Conservation (phyloP, 1,140 invertebrate genomes). For the Papilio machaon region DNA sequence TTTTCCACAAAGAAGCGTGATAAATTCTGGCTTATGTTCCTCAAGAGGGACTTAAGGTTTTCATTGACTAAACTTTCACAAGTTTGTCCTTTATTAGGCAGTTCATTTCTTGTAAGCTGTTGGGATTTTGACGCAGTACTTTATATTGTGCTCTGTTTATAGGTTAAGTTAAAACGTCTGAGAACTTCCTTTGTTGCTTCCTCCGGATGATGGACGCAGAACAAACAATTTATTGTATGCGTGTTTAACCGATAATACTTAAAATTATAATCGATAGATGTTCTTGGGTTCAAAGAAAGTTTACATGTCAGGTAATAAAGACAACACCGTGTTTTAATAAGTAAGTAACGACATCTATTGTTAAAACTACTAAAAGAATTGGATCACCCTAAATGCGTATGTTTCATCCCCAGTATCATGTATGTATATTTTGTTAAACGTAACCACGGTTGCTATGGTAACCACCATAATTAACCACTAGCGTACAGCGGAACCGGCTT, state of each 20-base stretch:
- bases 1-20: constrained; percentile 2
- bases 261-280: no score
- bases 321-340: not conserved
- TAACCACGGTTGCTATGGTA: not conserved
- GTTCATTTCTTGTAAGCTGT: constrained; percentile 14
- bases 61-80: constrained; percentile 15
- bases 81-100: constrained; percentile 6
- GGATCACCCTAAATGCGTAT: not conserved
- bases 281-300: no score
- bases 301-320: not conserved
- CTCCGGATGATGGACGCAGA: not conserved
- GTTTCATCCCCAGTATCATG: not conserved
- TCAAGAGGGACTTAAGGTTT: constrained; percentile 20
- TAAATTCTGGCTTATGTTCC: constrained; percentile 21
- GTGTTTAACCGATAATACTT: no score
- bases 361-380: not conserved
- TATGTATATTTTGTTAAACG: not conserved
- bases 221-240: not conserved
- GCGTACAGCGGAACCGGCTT: not conserved
- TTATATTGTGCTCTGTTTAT: constrained; percentile 15
- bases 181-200: not conserved
- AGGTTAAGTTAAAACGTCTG: not conserved
- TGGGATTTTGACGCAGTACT: constrained; percentile 11
- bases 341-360: not conserved
- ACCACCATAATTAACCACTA: constrained; percentile 11